Percentiles rank a stretch among this genome's conserved stretches.
Conservation (phyloP, 2,888 invertebrate species). For the Odontomyia ornata region DNA sequence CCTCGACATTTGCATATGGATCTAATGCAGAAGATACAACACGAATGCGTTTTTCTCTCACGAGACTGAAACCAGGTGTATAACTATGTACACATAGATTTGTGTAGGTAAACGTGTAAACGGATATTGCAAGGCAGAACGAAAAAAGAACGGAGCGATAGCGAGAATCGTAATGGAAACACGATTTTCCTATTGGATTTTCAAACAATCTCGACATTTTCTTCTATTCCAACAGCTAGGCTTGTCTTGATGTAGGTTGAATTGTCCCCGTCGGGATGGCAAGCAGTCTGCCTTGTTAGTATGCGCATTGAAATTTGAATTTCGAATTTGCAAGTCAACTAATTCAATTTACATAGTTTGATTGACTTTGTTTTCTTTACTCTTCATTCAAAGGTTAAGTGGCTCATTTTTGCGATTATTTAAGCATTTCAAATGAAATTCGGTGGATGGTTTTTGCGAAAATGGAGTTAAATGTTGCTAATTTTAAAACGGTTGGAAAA, state of each 20-base stretch:
- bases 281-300: neutral
- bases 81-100: neutral
- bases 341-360: constrained; percentile 28
- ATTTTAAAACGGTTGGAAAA: no score
- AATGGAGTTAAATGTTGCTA: no score
- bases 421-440: neutral
- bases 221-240: neutral
- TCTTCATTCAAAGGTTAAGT: neutral
- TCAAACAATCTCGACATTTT: neutral
- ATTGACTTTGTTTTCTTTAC: constrained; percentile 13
- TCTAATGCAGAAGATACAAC: neutral
- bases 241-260: neutral
- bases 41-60: neutral
- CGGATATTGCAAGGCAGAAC: neutral
- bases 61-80: neutral
- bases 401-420: neutral
- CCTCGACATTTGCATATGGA: constrained; percentile 30
- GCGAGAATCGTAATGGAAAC: neutral
- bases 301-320: constrained; percentile 13
- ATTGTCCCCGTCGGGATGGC: neutral
- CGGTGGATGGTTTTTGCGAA: no score
- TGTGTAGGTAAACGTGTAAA: neutral
- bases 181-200: constrained; percentile 11
- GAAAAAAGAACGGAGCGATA: no score
- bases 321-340: constrained; percentile 30